A percentile compares a stretch with the other conserved stretches of the same genome.
Evolutionary conservation across 2,797 vertebrate species (phyloP).

Genomic region (Alectoris magna): DNA sequence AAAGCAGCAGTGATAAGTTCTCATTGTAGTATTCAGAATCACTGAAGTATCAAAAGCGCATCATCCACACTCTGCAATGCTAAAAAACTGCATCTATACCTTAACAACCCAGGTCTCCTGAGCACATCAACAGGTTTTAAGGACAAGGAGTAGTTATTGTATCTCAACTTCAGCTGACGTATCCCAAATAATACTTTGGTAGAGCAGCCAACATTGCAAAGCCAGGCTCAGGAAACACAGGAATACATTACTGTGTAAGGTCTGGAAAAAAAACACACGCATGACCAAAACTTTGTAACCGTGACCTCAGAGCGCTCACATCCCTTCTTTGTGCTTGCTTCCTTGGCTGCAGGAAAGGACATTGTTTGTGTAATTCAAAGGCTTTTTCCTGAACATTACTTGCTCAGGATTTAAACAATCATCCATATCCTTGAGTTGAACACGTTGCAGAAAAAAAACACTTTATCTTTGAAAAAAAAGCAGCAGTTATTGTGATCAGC

Average conservation of each 20-base stretch:
- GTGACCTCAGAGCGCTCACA: background rate
- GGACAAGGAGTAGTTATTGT: background rate
- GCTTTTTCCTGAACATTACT: background rate
- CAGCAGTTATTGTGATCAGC: background rate
- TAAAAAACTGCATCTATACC: background rate
- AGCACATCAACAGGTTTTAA: background rate
- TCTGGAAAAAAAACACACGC: background rate
- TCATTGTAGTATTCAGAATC: background rate
- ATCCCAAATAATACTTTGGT: background rate
- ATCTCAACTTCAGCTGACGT: background rate
- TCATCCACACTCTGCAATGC: background rate
- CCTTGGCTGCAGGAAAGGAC: background rate
- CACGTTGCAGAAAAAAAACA: background rate
- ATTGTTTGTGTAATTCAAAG: background rate
- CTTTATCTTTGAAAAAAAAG: background rate
- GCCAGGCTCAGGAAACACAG: background rate
- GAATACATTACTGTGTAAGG: background rate
- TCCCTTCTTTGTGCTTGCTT: conserved; percentile 15
- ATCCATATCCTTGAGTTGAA: background rate
- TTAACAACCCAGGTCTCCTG: background rate
- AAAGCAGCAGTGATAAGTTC: background rate
- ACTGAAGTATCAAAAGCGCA: background rate
- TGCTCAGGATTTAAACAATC: background rate
- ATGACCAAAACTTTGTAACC: background rate
- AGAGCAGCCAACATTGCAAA: background rate